phyloP scores from a whole-genome alignment of 2,888 invertebrate genomes.

The Leucozona laternaria region DNA sequence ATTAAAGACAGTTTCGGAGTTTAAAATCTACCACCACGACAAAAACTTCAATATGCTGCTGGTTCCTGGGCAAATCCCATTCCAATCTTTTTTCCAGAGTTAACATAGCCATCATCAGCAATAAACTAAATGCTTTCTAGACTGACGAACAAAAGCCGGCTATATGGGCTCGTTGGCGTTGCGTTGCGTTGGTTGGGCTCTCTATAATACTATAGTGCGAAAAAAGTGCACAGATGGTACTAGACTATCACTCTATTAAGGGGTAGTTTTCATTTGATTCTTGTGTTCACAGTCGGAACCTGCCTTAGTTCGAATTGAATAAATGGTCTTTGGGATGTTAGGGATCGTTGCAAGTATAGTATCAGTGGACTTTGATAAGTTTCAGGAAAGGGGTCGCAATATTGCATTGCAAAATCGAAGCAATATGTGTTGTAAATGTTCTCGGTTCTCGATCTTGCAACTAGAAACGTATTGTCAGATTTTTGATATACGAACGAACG shows the following conservation, averaged over 20 bases:
- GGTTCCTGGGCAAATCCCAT: conserved; percentile 32
- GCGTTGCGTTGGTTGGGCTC: conserved; percentile 57
- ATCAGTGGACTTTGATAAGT: conserved; percentile 23
- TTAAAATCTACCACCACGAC: conserved; percentile 60
- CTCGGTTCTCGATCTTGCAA: conserved; percentile 78
- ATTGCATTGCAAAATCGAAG: conserved; percentile 75
- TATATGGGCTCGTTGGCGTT: conserved; percentile 49
- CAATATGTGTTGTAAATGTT: conserved; percentile 79
- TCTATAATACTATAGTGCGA: conserved; percentile 62
- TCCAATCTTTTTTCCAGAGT: conserved; percentile 76
- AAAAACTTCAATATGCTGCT: conserved; percentile 38
- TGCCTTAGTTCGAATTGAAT: conserved; percentile 1
- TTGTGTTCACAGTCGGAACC: conserved; percentile 76
- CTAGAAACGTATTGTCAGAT: conserved; percentile 82
- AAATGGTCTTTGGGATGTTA: conserved; percentile 50
- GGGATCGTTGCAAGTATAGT: conserved; percentile 64
- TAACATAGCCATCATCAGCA: conserved; percentile 83
- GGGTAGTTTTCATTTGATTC: conserved; percentile 83
- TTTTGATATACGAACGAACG: conserved; percentile 38
- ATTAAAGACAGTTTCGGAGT: conserved; percentile 76
- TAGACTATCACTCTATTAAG: conserved; percentile 78
- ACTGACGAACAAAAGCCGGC: conserved; percentile 73
- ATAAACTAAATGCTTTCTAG: conserved; percentile 83
- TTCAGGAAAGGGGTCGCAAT: conserved; percentile 58
- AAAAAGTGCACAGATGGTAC: conserved; percentile 78